Evolutionary conservation across 2,888 invertebrate species (phyloP), one percentile per base, ranked within the genome.

Genomic region (Caenorhabditis wallacei): DNA sequence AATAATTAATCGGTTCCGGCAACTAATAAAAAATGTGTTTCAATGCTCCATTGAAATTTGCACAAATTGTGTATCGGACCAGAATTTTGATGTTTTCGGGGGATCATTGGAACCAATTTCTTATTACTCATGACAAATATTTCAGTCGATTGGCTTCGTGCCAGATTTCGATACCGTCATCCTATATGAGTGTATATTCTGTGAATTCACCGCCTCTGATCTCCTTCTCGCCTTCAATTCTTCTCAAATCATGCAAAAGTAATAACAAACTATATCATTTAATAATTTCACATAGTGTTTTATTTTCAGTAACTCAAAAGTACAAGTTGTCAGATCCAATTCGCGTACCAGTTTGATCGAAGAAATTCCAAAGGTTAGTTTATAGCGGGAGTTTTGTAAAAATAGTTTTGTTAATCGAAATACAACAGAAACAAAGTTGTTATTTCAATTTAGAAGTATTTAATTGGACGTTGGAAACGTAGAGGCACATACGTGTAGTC

Each of bases 111-210:
- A 18, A 48, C 3, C 5, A 48, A 18, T 10, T 5, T 48, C 18
- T 13, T n/a, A 48, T 4, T 2, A 16, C 13, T 10, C 2, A 8
- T 2, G 16, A 48, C 46, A 48, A 48, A 18, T 48, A 2, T 48
- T 69, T 43, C 87, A 89, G 76, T 84, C 85, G 48, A 79, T 87
- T 57, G 87, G 88, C n/a, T 91, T 91, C 82, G 59, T 88, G 11
- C 90, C 91, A 11, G 91, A 91, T 61, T 91, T 87, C 66, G 84
- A 88, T 20, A 88, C 88, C 2, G 85, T 85, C 2, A 87, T 91
- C 10, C 75, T 86, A 1, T 88, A 89, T 57, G 88, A 89, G 40
- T 91, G 91, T 61, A 90, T 90, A 1, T 91, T 85, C 81, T 71
- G 89, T 54, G 90, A 91, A 64, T 85, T 91, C 54, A 76, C 86